Conservation (phyloP, 2,888 invertebrate species). For the Eulithis testata region DNA sequence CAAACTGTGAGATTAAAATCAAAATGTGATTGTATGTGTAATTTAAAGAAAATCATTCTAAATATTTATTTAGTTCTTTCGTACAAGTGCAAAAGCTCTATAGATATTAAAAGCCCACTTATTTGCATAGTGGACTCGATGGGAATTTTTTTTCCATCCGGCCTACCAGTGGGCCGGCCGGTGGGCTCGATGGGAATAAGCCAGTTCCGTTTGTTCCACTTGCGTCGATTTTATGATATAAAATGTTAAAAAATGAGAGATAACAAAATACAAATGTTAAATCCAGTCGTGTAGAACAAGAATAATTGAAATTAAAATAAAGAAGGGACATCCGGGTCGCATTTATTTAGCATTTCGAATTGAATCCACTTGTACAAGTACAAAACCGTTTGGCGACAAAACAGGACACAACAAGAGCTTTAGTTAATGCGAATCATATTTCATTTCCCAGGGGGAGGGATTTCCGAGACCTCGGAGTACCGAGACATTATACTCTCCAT, state of each 20-base stretch:
- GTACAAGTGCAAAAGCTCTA: conserved; percentile 8
- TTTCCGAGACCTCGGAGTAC: conserved; percentile 59
- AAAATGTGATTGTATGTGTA: too few species aligned
- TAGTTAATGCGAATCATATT: conserved; percentile 77
- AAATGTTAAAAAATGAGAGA: conserved; percentile 25
- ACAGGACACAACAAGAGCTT: conserved; percentile 73
- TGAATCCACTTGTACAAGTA: conserved; percentile 59
- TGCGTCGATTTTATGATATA: conserved; percentile 14
- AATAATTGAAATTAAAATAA: conserved; percentile 58
- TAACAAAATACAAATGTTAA: conserved; percentile 33
- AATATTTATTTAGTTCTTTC: too few species aligned
- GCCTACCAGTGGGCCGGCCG: too few species aligned
- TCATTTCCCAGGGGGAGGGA: conserved; percentile 67
- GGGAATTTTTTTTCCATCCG: too few species aligned
- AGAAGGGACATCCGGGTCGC: conserved; percentile 49
- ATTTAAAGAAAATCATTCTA: too few species aligned
- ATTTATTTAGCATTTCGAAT: conserved; percentile 61
- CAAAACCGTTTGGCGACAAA: conserved; percentile 67
- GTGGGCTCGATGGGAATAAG: too few species aligned
- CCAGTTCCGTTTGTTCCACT: conserved; percentile 18
- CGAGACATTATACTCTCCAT: conserved; percentile 59
- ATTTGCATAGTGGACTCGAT: too few species aligned
- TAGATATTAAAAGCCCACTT: conserved; percentile 17
- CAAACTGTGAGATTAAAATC: too few species aligned
- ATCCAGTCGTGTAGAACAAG: conserved; percentile 48